phyloP scores from a whole-genome alignment of 2,797 vertebrate species.

The Squalus acanthias region DNA sequence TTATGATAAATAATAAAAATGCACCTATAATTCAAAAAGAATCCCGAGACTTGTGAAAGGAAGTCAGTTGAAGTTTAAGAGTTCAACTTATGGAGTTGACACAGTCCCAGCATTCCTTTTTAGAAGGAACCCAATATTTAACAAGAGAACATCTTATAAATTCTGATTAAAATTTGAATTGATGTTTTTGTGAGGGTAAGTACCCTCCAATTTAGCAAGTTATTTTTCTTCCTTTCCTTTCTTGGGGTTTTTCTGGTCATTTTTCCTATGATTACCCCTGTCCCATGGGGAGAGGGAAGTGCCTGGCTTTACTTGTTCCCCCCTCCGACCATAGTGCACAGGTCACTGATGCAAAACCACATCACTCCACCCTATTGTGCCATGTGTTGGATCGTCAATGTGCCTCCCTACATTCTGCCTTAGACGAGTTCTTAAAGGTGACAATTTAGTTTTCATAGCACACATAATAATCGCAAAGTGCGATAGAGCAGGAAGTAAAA shows the following conservation, averaged over 20 bases:
- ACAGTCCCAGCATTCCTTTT: background rate
- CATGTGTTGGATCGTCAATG: background rate
- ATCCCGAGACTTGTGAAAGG: background rate
- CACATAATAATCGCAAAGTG: background rate
- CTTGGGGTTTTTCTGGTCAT: background rate
- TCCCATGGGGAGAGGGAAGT: background rate
- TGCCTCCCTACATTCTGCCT: background rate
- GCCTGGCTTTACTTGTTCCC: background rate
- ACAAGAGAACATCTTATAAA: background rate
- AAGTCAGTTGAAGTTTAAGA: background rate
- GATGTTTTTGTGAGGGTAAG: background rate
- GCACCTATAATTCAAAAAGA: background rate
- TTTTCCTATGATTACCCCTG: background rate
- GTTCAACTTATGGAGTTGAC: background rate
- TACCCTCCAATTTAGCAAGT: background rate
- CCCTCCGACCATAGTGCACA: background rate
- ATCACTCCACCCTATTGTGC: background rate
- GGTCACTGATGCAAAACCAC: background rate
- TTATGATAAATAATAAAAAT: background rate
- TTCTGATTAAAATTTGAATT: background rate
- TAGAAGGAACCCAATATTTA: background rate
- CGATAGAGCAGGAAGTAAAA: too few species aligned
- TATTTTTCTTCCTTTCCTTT: background rate
- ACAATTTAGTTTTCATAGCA: background rate
- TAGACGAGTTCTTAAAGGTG: background rate